A percentile compares a stretch with the other conserved stretches of the same genome.
Conservation (phyloP, 2,797 vertebrate species). For the Aplochiton taeniatus region DNA sequence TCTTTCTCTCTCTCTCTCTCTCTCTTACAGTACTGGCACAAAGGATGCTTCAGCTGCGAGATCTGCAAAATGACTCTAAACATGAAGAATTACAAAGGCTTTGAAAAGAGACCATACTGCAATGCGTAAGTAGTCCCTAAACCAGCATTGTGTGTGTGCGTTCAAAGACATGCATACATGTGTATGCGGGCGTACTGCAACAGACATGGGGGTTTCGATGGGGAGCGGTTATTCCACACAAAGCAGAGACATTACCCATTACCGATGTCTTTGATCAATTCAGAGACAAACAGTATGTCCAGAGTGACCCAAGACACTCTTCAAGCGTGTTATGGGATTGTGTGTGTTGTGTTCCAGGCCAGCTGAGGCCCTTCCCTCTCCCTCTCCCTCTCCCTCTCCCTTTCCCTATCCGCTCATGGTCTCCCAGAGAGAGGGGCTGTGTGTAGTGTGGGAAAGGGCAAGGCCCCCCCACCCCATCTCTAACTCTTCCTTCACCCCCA, state of each 20-base stretch:
- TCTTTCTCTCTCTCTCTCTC: conserved; percentile 19
- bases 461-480: conserved; percentile 19
- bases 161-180: conserved; percentile 3
- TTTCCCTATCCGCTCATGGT: conserved; percentile 53
- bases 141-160: conserved; percentile 12
- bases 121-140: conserved; percentile 86
- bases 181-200: conserved; percentile 6
- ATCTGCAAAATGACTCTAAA: conserved; percentile 99
- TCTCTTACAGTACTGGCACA: conserved; percentile 91
- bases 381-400: conserved; percentile 42
- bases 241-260: conserved; percentile 24
- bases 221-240: conserved; percentile 11
- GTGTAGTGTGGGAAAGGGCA: conserved; percentile 65
- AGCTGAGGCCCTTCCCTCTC: conserved; percentile 13
- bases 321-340: conserved; percentile 22
- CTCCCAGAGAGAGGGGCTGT: conserved; percentile 49
- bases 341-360: conserved; percentile 50
- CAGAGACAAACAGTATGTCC: conserved; percentile 29
- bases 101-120: conserved; percentile 97
- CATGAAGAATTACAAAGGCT: conserved; percentile 99
- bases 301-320: conserved; percentile 38
- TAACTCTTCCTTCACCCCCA: background rate
- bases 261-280: conserved; percentile 31
- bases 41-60: conserved; percentile 98
- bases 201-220: too few species aligned